A percentile compares a stretch with the other conserved stretches of the same genome.
phyloP scores from a whole-genome alignment of 23 tunicate genomes.

The Ciona savignyi region DNA sequence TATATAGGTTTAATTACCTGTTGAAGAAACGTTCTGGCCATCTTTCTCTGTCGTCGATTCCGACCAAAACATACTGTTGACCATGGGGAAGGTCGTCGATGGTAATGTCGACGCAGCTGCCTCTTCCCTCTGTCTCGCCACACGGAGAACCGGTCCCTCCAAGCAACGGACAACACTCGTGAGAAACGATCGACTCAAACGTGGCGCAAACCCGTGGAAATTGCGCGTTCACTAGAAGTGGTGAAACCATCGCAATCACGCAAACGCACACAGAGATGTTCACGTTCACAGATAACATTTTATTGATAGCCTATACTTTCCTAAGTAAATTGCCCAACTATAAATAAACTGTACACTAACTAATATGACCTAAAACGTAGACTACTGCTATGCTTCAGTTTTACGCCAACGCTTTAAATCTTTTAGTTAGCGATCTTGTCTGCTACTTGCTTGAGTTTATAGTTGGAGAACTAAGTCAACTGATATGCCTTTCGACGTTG shows the following conservation, averaged over 20 bases:
- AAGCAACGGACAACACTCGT: slow-evolving; percentile 54
- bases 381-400: too few species aligned
- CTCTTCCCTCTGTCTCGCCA: slow-evolving; percentile 41
- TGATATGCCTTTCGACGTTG: neutral
- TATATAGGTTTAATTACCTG: slow-evolving; percentile 18
- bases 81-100: slow-evolving; percentile 51
- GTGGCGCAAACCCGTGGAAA: slow-evolving; percentile 53
- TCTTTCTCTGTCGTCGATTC: slow-evolving; percentile 82
- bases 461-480: too few species aligned
- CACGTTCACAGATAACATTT: too few species aligned
- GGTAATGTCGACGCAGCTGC: slow-evolving; percentile 26
- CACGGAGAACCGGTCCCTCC: slow-evolving; percentile 28
- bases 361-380: too few species aligned
- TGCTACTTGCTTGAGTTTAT: too few species aligned
- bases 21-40: slow-evolving; percentile 90
- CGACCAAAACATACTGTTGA: slow-evolving; percentile 62
- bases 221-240: slow-evolving; percentile 6
- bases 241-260: too few species aligned
- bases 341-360: too few species aligned
- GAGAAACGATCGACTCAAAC: slow-evolving; percentile 29
- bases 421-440: too few species aligned
- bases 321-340: too few species aligned
- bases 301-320: too few species aligned
- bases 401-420: too few species aligned
- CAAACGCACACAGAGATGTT: too few species aligned